These are phyloP conservation scores for Rhizoglyphus robini DNA, from an alignment of 1,140 invertebrate genomes.

Conservation along the genomic window DNA sequence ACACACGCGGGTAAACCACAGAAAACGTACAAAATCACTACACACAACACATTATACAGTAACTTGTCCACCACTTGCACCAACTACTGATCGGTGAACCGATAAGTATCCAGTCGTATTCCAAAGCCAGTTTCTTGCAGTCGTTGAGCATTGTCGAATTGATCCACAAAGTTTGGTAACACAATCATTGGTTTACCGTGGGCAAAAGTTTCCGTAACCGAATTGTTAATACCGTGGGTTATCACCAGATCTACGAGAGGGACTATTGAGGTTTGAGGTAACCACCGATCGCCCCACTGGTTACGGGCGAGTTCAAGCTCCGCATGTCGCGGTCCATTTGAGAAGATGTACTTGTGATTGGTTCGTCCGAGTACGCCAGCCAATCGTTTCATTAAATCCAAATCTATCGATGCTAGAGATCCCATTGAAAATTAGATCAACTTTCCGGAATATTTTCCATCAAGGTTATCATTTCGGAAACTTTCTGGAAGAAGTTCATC, in stretches of 20 bases:
- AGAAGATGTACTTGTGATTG: constrained; percentile 10
- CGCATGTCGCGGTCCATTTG: constrained; percentile 1
- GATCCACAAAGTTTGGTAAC: constrained; percentile 17
- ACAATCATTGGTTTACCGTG: constrained; percentile 20
- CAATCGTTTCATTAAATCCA: constrained; percentile 17
- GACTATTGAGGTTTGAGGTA: neutral
- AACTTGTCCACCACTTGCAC: constrained; percentile 1
- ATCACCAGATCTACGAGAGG: constrained; percentile 13
- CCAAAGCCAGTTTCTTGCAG: constrained; percentile 10
- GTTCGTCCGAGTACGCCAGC: neutral
- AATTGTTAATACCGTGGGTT: constrained; percentile 19
- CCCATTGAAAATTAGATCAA: constrained; percentile 21
- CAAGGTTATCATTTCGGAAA: neutral
- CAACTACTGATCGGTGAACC: constrained; percentile 13
- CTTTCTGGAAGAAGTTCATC: neutral
- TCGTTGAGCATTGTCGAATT: constrained; percentile 25
- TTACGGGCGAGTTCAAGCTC: constrained; percentile 21
- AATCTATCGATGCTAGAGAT: constrained; percentile 24
- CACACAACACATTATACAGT: no score
- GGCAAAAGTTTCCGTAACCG: constrained; percentile 13
- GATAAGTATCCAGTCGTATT: constrained; percentile 9
- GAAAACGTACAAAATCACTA: no score
- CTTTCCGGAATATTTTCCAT: neutral
- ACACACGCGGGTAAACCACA: no score
- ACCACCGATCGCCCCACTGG: constrained; percentile 16